These are phyloP conservation scores for Tokudaia tokunoshimensis DNA, from an alignment of 2,797 vertebrate species.

Conservation along the genomic window DNA sequence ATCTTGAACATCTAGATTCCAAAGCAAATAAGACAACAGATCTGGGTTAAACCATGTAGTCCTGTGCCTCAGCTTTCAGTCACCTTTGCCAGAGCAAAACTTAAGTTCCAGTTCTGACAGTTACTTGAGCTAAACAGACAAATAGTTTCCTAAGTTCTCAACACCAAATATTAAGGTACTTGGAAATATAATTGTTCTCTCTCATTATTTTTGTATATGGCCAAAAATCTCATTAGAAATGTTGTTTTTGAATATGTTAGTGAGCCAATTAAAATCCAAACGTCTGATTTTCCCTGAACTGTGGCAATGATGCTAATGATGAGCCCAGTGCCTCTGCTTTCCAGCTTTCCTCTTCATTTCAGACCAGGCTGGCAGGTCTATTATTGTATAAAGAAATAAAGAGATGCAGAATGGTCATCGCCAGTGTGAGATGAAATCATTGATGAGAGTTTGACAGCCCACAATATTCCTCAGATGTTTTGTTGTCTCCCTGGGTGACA, in stretches of 20 bases:
- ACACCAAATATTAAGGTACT: neutral
- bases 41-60: neutral
- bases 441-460: conserved; percentile 52
- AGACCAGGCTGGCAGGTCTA: conserved; percentile 11
- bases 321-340: neutral
- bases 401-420: conserved; percentile 34
- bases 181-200: conserved; percentile 40
- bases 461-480: conserved; percentile 14
- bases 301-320: conserved; percentile 39
- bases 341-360: conserved; percentile 32
- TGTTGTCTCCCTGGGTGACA: neutral
- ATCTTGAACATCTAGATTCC: neutral
- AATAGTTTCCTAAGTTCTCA: conserved; percentile 52
- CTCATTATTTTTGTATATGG: conserved; percentile 67
- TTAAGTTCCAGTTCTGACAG: conserved; percentile 11
- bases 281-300: conserved; percentile 31
- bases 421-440: conserved; percentile 34
- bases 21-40: neutral
- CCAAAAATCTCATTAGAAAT: conserved; percentile 66
- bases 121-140: conserved; percentile 7
- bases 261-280: conserved; percentile 65
- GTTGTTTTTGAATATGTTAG: conserved; percentile 70
- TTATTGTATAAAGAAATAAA: neutral
- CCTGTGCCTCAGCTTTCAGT: neutral
- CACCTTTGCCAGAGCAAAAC: neutral